Evolutionary conservation across 2,888 invertebrate genomes (phyloP).

Genomic region (Chouioia cunea): DNA sequence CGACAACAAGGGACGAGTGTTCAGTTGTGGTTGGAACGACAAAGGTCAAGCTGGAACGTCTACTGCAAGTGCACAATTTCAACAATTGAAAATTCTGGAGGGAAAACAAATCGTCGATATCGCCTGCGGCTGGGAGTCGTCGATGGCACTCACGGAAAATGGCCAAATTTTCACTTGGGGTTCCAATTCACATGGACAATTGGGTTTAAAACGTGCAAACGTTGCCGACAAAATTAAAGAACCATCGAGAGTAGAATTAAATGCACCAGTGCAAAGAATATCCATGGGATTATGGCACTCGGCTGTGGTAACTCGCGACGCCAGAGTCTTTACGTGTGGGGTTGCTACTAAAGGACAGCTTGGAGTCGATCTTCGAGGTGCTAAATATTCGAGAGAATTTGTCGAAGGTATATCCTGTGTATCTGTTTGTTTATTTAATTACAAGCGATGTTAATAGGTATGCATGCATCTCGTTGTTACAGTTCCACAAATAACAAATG

Average conservation of each 20-base stretch:
- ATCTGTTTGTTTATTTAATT: background rate
- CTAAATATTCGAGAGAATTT: constrained; percentile 67
- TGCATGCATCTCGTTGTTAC: background rate
- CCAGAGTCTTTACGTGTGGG: constrained; percentile 76
- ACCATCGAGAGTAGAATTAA: constrained; percentile 68
- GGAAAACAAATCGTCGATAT: constrained; percentile 73
- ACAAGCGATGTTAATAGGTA: background rate
- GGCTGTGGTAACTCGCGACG: constrained; percentile 75
- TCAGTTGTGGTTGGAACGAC: constrained; percentile 84
- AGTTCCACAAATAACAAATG: constrained; percentile 72
- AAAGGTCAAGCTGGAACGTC: constrained; percentile 79
- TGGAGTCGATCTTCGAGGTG: constrained; percentile 69
- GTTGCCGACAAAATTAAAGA: constrained; percentile 39
- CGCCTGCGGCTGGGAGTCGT: constrained; percentile 87
- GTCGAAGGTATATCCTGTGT: constrained; percentile 34
- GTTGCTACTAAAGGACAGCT: constrained; percentile 79
- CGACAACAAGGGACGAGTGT: constrained; percentile 77
- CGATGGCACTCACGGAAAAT: constrained; percentile 79
- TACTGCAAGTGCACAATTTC: constrained; percentile 53
- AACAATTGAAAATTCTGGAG: constrained; percentile 49
- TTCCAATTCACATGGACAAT: constrained; percentile 82
- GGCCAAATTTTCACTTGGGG: constrained; percentile 86
- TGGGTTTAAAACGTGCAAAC: constrained; percentile 69
- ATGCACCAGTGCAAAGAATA: constrained; percentile 72
- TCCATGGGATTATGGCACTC: constrained; percentile 80